A percentile compares a stretch with the other conserved stretches of the same genome.
Conservation (phyloP, 2,113 vertebrate species). For the Hippocampus abdominalis region DNA sequence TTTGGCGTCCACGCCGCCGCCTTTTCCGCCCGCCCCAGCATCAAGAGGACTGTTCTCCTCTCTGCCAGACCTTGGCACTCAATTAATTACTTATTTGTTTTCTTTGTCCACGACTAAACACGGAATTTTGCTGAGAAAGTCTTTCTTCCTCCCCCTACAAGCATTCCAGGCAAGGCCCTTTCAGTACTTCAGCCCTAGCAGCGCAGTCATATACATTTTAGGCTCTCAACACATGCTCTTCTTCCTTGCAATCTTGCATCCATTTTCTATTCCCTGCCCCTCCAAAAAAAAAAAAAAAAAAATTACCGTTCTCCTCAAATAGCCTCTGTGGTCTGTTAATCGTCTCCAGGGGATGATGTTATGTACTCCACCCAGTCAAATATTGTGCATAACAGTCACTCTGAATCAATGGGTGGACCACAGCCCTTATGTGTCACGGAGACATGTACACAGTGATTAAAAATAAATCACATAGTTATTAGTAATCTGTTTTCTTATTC, state of each 20-base stretch:
- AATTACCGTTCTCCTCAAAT: constrained; percentile 38
- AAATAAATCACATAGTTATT: background rate
- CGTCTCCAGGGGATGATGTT: constrained; percentile 44
- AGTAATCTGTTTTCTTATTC: constrained; percentile 2
- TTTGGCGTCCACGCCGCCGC: constrained; percentile 25
- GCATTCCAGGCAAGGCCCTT: constrained; percentile 23
- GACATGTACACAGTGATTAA: constrained; percentile 1
- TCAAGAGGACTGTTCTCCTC: constrained; percentile 45
- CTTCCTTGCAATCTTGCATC: constrained; percentile 28
- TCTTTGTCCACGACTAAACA: constrained; percentile 58
- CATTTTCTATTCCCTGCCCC: constrained; percentile 18
- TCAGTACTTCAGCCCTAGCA: constrained; percentile 42
- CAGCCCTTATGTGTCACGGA: constrained; percentile 22
- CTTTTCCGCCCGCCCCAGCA: constrained; percentile 44
- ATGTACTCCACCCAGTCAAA: constrained; percentile 48
- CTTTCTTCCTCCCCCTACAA: constrained; percentile 39
- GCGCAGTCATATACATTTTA: constrained; percentile 26
- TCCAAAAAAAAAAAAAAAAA: constrained; percentile 2
- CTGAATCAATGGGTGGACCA: constrained; percentile 40
- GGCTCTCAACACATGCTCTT: constrained; percentile 9
- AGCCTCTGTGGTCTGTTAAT: constrained; percentile 50
- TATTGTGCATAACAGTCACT: constrained; percentile 38
- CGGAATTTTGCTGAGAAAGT: constrained; percentile 48
- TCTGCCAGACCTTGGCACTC: constrained; percentile 50
- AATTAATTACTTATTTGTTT: constrained; percentile 68